These are phyloP conservation scores for Siderastrea radians DNA, from an alignment of 92 coral and sea anemone species.

Conservation along the genomic window DNA sequence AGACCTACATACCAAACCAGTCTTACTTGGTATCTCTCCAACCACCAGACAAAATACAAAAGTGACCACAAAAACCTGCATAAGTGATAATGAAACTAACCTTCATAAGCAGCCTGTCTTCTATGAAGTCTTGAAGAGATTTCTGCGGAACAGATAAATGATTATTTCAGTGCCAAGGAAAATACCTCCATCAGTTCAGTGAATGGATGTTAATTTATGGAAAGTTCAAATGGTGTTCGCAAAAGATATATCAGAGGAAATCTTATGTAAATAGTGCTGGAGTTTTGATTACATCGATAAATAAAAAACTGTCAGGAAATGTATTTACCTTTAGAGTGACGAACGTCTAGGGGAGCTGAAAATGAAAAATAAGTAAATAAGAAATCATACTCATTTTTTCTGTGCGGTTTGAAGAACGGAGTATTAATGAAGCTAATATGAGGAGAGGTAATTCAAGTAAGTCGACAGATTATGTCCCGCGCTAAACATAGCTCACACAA, in stretches of 20 bases:
- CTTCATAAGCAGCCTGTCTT: slow-evolving; percentile 34
- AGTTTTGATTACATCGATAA: background rate
- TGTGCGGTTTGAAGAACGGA: too few relatives aligned
- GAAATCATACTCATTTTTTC: too few relatives aligned
- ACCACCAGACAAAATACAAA: background rate
- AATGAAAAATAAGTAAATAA: background rate
- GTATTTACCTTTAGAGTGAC: slow-evolving; percentile 29
- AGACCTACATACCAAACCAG: background rate
- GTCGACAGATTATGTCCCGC: too few relatives aligned
- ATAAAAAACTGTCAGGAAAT: background rate
- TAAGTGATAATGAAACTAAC: background rate
- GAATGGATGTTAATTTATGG: too few relatives aligned
- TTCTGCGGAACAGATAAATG: slow-evolving; percentile 8
- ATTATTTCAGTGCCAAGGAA: background rate
- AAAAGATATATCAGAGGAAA: background rate
- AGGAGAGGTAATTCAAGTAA: too few relatives aligned
- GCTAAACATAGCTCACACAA: too few relatives aligned
- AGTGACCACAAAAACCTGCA: background rate
- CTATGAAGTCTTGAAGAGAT: background rate
- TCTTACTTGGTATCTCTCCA: too few relatives aligned
- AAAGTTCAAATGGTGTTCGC: too few relatives aligned
- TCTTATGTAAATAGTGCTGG: background rate
- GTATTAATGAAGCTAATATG: too few relatives aligned
- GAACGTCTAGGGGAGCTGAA: slow-evolving; percentile 41
- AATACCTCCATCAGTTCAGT: background rate